Conservation (phyloP, 2,888 invertebrate genomes). For the Nymphalis c-album region DNA sequence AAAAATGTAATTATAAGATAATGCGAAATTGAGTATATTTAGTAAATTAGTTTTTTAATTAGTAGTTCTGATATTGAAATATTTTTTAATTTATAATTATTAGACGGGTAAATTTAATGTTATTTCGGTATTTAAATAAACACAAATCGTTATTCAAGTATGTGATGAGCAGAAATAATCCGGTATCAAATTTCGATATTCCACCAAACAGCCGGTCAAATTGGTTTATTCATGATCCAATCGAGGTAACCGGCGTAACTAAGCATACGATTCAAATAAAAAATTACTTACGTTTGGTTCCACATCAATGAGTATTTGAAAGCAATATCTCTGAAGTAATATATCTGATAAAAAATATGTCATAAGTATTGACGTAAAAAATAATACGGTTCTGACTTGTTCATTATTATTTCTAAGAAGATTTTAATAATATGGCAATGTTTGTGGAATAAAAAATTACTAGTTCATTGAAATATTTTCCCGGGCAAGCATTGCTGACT, state of each 20-base stretch:
- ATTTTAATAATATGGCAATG: too few species aligned
- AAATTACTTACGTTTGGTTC: conserved; percentile 17
- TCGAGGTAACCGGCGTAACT: conserved; percentile 11
- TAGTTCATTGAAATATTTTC: too few species aligned
- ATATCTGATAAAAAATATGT: background rate
- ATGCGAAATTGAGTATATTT: too few species aligned
- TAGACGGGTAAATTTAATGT: too few species aligned
- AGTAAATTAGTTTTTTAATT: too few species aligned
- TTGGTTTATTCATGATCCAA: conserved; percentile 2
- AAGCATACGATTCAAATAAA: conserved; percentile 17
- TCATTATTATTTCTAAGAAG: too few species aligned
- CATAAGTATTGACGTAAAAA: background rate
- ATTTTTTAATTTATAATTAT: too few species aligned
- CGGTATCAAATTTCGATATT: background rate
- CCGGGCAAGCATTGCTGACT: too few species aligned
- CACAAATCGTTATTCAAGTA: background rate
- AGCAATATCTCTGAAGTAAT: conserved; percentile 17
- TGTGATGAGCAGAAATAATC: background rate
- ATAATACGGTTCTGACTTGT: background rate
- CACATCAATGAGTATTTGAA: conserved; percentile 18
- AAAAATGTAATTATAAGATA: too few species aligned
- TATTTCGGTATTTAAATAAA: too few species aligned
- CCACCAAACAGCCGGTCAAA: background rate
- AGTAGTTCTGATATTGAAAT: too few species aligned
- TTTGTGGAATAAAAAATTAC: too few species aligned